These are phyloP conservation scores for Chitala chitala DNA, from an alignment of 2,113 vertebrate species.

Conservation along the genomic window DNA sequence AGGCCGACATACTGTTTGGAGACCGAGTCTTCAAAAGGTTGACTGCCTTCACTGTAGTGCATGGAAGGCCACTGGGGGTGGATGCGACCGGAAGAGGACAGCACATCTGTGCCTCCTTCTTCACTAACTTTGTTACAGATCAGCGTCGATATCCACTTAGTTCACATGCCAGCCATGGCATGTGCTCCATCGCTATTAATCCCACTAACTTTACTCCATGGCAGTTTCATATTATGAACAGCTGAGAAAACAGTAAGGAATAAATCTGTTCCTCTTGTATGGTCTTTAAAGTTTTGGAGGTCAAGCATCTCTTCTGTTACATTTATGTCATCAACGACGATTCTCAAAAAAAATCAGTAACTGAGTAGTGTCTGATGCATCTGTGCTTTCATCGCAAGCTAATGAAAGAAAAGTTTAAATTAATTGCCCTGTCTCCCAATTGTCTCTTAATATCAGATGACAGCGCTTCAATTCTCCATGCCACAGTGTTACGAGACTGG, in stretches of 20 bases:
- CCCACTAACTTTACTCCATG: neutral
- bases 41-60: too few relatives aligned
- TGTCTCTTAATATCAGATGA: constrained; percentile 36
- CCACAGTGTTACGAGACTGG: constrained; percentile 26
- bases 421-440: constrained; percentile 15
- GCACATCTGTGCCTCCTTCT: too few relatives aligned
- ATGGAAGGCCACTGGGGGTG: too few relatives aligned
- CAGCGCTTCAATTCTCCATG: constrained; percentile 28
- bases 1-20: too few relatives aligned
- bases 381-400: constrained; percentile 20
- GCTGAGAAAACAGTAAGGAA: constrained; percentile 17
- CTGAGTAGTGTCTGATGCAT: constrained; percentile 5
- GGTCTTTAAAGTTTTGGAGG: constrained; percentile 32
- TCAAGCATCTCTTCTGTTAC: constrained; percentile 31
- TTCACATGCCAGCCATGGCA: constrained; percentile 28
- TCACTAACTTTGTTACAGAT: constrained; percentile 36
- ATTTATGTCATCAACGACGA: constrained; percentile 26
- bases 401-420: constrained; percentile 22
- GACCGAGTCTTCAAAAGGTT: too few relatives aligned
- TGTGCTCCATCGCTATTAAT: constrained; percentile 21
- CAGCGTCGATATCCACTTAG: constrained; percentile 27
- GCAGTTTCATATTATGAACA: neutral
- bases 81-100: too few relatives aligned
- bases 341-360: constrained; percentile 32
- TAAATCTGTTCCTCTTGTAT: too few relatives aligned